A percentile compares a stretch with the other conserved stretches of the same genome.
Evolutionary conservation across 2,113 vertebrate genomes (phyloP).

Genomic region (Phycodurus eques): DNA sequence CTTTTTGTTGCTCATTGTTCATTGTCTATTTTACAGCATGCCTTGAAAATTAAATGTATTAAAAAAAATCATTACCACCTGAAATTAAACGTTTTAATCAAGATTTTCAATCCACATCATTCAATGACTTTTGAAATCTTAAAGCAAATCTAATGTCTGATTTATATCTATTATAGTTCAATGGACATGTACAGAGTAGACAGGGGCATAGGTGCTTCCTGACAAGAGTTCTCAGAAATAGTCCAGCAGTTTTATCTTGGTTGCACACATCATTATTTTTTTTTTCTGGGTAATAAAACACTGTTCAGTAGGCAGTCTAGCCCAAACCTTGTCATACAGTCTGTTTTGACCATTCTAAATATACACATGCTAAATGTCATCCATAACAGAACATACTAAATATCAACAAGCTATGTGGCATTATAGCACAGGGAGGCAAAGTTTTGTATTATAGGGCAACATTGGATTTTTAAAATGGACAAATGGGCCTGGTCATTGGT

Average conservation of each 20-base stretch:
- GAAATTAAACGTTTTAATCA: neutral
- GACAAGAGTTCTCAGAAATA: constrained; percentile 35
- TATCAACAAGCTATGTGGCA: too few relatives aligned
- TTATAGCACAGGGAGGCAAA: too few relatives aligned
- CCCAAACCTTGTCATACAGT: constrained; percentile 8
- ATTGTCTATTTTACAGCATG: too few relatives aligned
- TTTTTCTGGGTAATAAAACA: constrained; percentile 69
- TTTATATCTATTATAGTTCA: constrained; percentile 34
- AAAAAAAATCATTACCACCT: neutral
- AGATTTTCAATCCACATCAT: neutral
- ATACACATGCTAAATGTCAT: too few relatives aligned
- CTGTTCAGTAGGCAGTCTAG: constrained; percentile 61
- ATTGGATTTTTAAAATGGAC: too few relatives aligned
- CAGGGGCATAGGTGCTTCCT: constrained; percentile 40
- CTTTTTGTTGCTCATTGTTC: too few relatives aligned
- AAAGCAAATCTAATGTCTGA: neutral
- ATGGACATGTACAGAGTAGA: constrained; percentile 54
- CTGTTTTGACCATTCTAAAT: too few relatives aligned
- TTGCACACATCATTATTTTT: constrained; percentile 73
- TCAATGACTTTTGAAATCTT: neutral
- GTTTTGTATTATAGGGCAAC: too few relatives aligned
- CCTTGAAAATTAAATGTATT: too few relatives aligned
- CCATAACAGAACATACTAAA: too few relatives aligned
- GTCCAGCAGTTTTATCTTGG: constrained; percentile 66
- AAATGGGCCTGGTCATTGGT: too few relatives aligned